Evolutionary conservation across 2,888 invertebrate genomes (phyloP).

Genomic region (Punctoribates punctum): DNA sequence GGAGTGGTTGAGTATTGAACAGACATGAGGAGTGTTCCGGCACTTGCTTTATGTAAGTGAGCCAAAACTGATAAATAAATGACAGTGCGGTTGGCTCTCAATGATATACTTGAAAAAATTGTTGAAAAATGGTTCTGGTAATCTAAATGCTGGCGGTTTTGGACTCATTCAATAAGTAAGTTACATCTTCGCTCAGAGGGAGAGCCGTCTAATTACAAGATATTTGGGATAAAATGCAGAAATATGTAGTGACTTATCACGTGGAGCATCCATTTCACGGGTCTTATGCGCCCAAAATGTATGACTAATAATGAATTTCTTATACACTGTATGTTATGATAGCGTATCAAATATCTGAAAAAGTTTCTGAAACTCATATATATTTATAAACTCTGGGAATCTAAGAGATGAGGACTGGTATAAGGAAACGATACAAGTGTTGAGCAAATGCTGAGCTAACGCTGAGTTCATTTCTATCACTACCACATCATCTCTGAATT

Average conservation of each 20-base stretch:
- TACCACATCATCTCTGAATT: slow-evolving; percentile 31
- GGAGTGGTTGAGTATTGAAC: no score
- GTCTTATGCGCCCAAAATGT: not conserved
- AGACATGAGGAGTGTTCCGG: slow-evolving; percentile 9
- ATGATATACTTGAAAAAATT: not conserved
- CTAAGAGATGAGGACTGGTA: not conserved
- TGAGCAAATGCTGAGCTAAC: not conserved
- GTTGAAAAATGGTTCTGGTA: no score
- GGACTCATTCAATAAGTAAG: no score
- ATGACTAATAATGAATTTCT: slow-evolving; percentile 32
- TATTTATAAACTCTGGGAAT: slow-evolving; percentile 7
- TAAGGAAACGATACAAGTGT: slow-evolving; percentile 14
- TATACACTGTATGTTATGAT: slow-evolving; percentile 18
- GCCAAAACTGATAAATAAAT: slow-evolving; percentile 23
- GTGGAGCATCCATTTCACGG: no score
- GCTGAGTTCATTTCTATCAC: not conserved
- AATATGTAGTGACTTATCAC: no score
- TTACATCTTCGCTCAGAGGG: no score
- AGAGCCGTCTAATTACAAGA: no score
- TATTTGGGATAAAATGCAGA: no score
- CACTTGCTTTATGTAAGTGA: slow-evolving; percentile 24
- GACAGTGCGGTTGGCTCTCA: not conserved
- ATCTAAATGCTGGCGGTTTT: no score
- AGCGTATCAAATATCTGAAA: slow-evolving; percentile 33
- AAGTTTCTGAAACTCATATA: slow-evolving; percentile 1